phyloP scores from a whole-genome alignment of 2,113 vertebrate genomes.

The Cyanoliseus patagonus region DNA sequence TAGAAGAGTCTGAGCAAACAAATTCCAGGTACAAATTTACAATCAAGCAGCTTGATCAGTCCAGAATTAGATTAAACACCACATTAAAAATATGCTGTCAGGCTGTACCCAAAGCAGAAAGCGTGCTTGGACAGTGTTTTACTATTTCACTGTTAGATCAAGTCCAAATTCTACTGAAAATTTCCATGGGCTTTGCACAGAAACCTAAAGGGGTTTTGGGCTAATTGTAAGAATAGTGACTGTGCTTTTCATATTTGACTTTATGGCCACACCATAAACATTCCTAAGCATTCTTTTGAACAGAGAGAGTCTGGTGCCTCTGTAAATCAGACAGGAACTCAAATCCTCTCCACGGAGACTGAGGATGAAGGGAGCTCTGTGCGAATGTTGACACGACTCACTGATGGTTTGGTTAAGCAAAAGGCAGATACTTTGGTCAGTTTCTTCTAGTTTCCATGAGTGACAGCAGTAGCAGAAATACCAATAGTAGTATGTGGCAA shows the following conservation, averaged over 20 bases:
- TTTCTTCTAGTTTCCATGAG: background rate
- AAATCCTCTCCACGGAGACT: accelerated
- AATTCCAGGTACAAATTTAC: background rate
- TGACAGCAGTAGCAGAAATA: background rate
- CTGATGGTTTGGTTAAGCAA: background rate
- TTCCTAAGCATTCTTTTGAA: background rate
- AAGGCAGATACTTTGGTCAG: background rate
- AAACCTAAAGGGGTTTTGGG: background rate
- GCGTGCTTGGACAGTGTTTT: background rate
- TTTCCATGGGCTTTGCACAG: background rate
- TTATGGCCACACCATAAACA: background rate
- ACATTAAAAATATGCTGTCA: background rate
- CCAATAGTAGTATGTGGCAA: accelerated
- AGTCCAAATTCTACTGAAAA: background rate
- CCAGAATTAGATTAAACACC: background rate
- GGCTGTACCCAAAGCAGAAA: background rate
- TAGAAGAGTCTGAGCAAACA: background rate
- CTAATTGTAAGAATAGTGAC: background rate
- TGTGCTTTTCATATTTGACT: background rate
- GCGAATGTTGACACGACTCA: background rate
- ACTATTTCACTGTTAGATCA: background rate
- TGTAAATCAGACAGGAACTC: background rate
- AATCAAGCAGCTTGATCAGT: background rate
- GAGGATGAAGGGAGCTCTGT: background rate
- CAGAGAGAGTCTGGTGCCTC: background rate